Base-by-base conservation (phyloP, 2,113 vertebrate species). In the Gymnarchus niloticus region DNA sequence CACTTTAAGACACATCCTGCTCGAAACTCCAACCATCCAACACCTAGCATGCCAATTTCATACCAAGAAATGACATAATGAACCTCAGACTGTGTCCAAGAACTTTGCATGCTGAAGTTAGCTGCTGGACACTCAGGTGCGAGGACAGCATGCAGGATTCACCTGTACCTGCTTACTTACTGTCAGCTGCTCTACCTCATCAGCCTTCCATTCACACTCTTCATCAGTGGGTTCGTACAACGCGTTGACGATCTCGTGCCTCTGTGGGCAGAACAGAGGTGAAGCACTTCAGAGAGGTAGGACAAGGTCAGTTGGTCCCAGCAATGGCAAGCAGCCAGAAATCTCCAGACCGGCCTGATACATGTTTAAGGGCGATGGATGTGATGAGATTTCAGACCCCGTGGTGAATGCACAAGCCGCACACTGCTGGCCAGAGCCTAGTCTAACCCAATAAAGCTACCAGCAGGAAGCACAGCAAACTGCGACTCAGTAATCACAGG, bases 201-300 rank as follows among this genome's bases (percentile, higher is more conserved):
- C 96, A 85, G 95, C 93, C 93, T 99, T 99, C 98, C 98, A 99
- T 88, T 99, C 97, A 91, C 98, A 99, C 88, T 99, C 98, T 90
- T 99, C 98, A 83, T 99, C 98, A 85, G 96, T 99, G 87, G 98
- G 98, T 90, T 99, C 98, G 89, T 99, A 99, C 80, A 93, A 93
- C 56, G 98, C 97, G 94, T 96, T 99, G 92, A 99, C 96, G 86
- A 99, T 99, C 88, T 99, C 97, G 84, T 97, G 97, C 91, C 98
- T 95, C 98, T 99, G 2, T 5, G 21, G 54, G 80, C 3, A 48
- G 17, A 25, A 1, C 8, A 41, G 1, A 85, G 28, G 7, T n/a
- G 41, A 0, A 0, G 1, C 51, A 82, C 49, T 28, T 44, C 33
- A 46, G 33, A 6, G 28, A 14, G 10, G 5, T 33, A 33, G 48